Percentiles rank a stretch among this genome's conserved stretches.
These are phyloP conservation scores for Aplochiton taeniatus DNA, from an alignment of 2,797 vertebrate genomes.

Conservation along the genomic window DNA sequence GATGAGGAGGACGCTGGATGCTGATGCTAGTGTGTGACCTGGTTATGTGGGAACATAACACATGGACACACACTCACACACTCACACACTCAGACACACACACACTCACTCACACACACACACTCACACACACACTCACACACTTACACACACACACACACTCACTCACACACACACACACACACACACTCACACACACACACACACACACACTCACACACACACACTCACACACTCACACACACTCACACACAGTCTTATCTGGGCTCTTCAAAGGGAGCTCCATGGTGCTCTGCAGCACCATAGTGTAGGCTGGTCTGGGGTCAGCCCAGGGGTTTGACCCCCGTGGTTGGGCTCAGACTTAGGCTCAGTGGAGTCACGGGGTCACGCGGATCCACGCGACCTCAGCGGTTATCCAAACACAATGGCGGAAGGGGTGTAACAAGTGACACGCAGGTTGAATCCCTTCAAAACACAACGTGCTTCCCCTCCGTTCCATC, in stretches of 20 bases:
- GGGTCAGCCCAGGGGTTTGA: constrained; percentile 47
- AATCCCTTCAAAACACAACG: constrained; percentile 4
- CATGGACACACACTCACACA: too few species aligned
- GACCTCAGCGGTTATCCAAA: constrained; percentile 29
- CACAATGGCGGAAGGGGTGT: neutral
- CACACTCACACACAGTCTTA: constrained; percentile 13
- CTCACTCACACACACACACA: neutral
- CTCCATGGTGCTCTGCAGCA: constrained; percentile 13
- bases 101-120: neutral
- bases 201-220: constrained; percentile 1
- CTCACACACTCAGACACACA: neutral
- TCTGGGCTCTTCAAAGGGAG: constrained; percentile 37
- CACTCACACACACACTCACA: too few species aligned
- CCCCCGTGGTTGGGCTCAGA: constrained; percentile 45
- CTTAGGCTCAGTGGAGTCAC: constrained; percentile 55
- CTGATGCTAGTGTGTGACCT: constrained; percentile 31
- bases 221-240: constrained; percentile 1
- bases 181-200: neutral
- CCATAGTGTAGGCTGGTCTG: constrained; percentile 37
- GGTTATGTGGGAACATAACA: constrained; percentile 16
- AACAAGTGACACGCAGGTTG: constrained; percentile 9
- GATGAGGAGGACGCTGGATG: too few species aligned
- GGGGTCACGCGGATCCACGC: constrained; percentile 51
- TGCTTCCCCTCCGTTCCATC: constrained; percentile 4
- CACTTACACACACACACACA: neutral